phyloP scores from a whole-genome alignment of 2,113 vertebrate species.

The Choloepus hoffmanni region DNA sequence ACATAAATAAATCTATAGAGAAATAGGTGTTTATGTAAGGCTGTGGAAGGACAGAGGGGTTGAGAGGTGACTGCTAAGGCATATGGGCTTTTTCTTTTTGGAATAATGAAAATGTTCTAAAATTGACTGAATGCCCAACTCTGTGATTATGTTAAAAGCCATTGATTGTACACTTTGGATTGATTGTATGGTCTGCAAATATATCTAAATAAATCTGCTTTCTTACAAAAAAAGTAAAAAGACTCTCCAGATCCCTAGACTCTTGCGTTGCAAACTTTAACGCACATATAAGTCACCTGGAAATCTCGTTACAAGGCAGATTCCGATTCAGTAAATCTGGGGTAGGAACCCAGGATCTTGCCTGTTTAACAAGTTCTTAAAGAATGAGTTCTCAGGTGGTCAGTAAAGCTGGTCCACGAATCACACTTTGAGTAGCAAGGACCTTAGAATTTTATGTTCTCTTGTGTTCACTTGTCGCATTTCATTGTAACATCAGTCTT shows the following conservation, averaged over 20 bases:
- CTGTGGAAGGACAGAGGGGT: too few relatives aligned
- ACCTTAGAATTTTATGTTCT: neutral
- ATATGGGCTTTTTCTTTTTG: too few relatives aligned
- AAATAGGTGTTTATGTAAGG: too few relatives aligned
- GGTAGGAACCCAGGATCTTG: neutral
- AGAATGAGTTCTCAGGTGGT: neutral
- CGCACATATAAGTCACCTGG: neutral
- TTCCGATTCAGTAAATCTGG: neutral
- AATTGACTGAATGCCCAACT: too few relatives aligned
- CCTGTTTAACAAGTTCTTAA: neutral
- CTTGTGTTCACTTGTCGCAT: neutral
- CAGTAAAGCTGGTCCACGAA: neutral
- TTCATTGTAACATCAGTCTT: neutral
- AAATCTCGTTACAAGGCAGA: neutral
- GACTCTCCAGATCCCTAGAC: neutral
- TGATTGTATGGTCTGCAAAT: too few relatives aligned
- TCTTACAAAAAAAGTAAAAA: neutral
- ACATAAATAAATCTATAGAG: too few relatives aligned
- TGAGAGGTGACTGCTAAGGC: too few relatives aligned
- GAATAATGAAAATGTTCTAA: too few relatives aligned
- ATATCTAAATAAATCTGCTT: too few relatives aligned
- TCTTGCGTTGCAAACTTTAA: neutral
- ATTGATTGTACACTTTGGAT: too few relatives aligned
- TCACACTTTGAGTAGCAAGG: neutral
- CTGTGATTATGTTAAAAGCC: too few relatives aligned